Evolutionary conservation across 2,888 invertebrate genomes (phyloP).

Genomic region (Teleiodes luculella): DNA sequence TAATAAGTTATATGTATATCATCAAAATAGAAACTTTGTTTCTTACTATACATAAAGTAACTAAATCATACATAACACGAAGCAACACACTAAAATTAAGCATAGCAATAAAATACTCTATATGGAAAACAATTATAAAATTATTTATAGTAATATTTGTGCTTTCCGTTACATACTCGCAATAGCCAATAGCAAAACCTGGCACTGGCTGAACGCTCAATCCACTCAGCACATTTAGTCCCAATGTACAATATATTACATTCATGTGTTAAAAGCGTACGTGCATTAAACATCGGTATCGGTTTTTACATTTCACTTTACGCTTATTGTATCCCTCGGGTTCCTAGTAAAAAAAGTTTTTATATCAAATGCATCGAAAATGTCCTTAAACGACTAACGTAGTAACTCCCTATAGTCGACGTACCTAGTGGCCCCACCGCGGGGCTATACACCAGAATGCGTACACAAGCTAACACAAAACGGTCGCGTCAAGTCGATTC

Average conservation of each 20-base stretch:
- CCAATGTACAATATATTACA: constrained; percentile 79
- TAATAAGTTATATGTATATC: constrained; percentile 69
- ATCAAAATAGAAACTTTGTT: constrained; percentile 73
- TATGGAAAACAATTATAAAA: constrained; percentile 65
- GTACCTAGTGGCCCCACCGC: too few species aligned
- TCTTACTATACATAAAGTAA: constrained; percentile 69
- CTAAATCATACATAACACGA: constrained; percentile 74
- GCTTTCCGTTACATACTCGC: constrained; percentile 44
- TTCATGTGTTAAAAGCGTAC: constrained; percentile 70
- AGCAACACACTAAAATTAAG: constrained; percentile 75
- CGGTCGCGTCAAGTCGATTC: constrained; percentile 66
- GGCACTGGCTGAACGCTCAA: constrained; percentile 73
- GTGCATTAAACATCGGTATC: constrained; percentile 72
- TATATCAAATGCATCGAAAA: constrained; percentile 79
- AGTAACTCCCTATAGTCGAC: constrained; percentile 67
- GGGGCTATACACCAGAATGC: constrained; percentile 71
- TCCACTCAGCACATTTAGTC: constrained; percentile 76
- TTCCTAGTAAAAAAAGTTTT: constrained; percentile 77
- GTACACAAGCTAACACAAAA: constrained; percentile 70
- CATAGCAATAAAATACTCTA: constrained; percentile 67
- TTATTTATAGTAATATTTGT: constrained; percentile 46
- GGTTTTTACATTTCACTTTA: constrained; percentile 70
- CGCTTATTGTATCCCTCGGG: constrained; percentile 63
- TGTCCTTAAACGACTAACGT: constrained; percentile 77
- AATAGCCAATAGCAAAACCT: constrained; percentile 76